phyloP scores from a whole-genome alignment of 2,113 vertebrate species.

The Microtus montanus region DNA sequence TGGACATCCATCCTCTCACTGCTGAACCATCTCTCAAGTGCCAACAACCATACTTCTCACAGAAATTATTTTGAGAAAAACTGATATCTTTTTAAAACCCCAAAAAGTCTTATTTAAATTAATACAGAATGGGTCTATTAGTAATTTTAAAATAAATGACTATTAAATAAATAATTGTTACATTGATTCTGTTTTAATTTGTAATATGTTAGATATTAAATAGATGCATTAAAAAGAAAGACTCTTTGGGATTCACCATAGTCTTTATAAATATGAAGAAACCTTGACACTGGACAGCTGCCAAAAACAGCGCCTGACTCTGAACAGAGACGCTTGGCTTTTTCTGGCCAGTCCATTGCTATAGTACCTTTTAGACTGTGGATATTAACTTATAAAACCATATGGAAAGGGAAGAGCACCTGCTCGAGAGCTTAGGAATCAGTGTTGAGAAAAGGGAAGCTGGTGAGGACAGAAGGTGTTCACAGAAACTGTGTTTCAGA shows the following conservation, averaged over 20 bases:
- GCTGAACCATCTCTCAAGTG: background rate
- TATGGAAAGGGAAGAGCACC: background rate
- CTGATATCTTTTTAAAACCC: background rate
- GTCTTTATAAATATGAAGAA: background rate
- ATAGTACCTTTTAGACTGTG: background rate
- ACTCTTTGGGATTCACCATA: background rate
- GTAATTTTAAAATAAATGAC: background rate
- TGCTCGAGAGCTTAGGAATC: background rate
- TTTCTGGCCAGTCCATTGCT: background rate
- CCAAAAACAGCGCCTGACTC: background rate
- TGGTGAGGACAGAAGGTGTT: background rate
- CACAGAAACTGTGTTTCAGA: background rate
- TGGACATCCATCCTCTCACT: background rate
- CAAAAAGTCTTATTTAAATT: background rate
- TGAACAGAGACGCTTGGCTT: background rate
- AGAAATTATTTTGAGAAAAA: constrained; percentile 19
- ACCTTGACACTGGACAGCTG: background rate
- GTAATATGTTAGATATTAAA: background rate
- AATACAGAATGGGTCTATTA: background rate
- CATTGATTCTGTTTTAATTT: background rate
- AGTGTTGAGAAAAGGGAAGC: background rate
- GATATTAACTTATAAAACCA: background rate
- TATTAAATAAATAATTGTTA: background rate
- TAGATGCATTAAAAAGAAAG: background rate
- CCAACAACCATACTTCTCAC: background rate